phyloP scores from a whole-genome alignment of 2,797 vertebrate species.

The Buphagus erythrorhynchus region DNA sequence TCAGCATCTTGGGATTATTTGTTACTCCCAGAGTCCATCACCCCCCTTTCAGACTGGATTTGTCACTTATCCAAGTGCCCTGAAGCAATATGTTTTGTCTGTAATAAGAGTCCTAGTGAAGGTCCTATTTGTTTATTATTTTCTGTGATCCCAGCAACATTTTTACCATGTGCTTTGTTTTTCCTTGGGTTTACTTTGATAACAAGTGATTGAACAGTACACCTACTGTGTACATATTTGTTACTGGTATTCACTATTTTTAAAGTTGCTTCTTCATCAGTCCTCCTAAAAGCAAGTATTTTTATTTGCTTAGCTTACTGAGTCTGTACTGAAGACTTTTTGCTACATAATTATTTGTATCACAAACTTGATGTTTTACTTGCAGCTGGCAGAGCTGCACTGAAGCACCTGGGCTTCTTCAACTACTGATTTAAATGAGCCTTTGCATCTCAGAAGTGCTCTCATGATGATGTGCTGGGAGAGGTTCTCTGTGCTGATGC shows the following conservation, averaged over 20 bases:
- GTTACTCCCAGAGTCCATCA: neutral
- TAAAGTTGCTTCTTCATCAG: neutral
- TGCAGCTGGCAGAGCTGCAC: neutral
- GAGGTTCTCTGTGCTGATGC: neutral
- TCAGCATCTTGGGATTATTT: neutral
- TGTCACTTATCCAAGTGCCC: conserved; percentile 6
- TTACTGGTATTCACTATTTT: neutral
- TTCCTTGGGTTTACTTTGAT: neutral
- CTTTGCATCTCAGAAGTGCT: neutral
- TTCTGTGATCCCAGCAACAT: neutral
- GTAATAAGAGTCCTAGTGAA: neutral
- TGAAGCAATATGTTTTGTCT: neutral
- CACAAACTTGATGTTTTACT: neutral
- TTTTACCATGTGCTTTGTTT: neutral
- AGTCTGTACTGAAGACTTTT: neutral
- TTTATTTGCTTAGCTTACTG: neutral
- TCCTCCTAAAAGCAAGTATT: neutral
- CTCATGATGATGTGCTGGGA: fast-evolving
- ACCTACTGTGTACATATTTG: neutral
- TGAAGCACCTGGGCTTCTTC: neutral
- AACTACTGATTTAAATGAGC: neutral
- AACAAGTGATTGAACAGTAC: neutral
- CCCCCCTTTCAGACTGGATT: neutral
- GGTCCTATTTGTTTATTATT: conserved; percentile 5
- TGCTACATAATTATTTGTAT: neutral